Percentiles rank a stretch among this genome's conserved stretches.
phyloP scores from a whole-genome alignment of 1,140 invertebrate genomes.

The Tribolium madens region DNA sequence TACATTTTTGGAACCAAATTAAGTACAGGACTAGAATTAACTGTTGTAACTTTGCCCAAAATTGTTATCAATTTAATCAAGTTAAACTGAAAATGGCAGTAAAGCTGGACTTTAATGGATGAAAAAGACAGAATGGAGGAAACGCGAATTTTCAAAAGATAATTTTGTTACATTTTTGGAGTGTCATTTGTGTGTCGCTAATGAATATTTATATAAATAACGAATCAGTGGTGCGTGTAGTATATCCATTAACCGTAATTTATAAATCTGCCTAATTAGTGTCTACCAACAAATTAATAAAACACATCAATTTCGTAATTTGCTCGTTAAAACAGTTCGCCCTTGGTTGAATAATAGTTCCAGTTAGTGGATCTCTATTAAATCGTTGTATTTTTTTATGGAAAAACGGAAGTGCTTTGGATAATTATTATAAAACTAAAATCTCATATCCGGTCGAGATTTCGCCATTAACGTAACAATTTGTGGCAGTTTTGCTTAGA shows the following conservation, averaged over 20 bases:
- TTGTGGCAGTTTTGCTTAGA: slow-evolving; percentile 34
- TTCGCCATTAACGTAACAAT: slow-evolving; percentile 41
- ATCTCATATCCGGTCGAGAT: slow-evolving; percentile 52
- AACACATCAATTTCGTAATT: slow-evolving; percentile 31
- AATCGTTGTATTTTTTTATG: slow-evolving; percentile 22
- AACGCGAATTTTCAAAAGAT: too few species aligned
- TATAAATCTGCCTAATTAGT: slow-evolving; percentile 36
- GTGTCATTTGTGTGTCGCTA: slow-evolving; percentile 47
- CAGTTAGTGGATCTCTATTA: slow-evolving; percentile 37
- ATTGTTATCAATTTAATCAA: too few species aligned
- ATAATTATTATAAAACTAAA: slow-evolving; percentile 54
- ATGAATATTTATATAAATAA: neutral
- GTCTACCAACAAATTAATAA: slow-evolving; percentile 36
- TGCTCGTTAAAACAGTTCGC: slow-evolving; percentile 28
- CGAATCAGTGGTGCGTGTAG: neutral
- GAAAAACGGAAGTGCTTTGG: slow-evolving; percentile 48
- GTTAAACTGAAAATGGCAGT: too few species aligned
- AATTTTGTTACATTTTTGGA: slow-evolving; percentile 7
- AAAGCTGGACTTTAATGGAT: too few species aligned
- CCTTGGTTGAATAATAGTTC: slow-evolving; percentile 42
- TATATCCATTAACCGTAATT: slow-evolving; percentile 14
- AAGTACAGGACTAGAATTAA: too few species aligned
- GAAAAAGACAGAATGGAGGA: too few species aligned
- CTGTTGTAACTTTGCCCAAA: too few species aligned
- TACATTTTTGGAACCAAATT: too few species aligned